Percentiles rank a stretch among this genome's conserved stretches.
phyloP scores from a whole-genome alignment of 2,888 invertebrate species.

The Napeogenes inachia region DNA sequence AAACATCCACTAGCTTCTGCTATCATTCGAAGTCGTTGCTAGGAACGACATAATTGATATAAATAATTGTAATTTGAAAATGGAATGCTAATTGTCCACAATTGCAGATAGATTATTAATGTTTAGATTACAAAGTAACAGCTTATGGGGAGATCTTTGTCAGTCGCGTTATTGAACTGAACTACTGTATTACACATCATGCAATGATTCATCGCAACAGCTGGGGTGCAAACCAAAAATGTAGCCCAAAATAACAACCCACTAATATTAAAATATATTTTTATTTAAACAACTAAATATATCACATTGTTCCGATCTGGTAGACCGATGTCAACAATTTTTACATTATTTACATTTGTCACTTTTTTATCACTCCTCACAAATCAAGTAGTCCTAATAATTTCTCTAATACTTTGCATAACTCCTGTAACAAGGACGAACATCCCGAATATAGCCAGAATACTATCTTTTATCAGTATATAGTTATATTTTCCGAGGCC shows the following conservation, averaged over 20 bases:
- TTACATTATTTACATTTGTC: slow-evolving; percentile 3
- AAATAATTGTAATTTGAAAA: too few species aligned
- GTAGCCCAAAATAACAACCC: not conserved
- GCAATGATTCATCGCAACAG: too few species aligned
- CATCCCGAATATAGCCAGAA: slow-evolving; percentile 78
- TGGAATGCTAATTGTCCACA: too few species aligned
- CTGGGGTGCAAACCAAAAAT: too few species aligned
- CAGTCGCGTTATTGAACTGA: too few species aligned
- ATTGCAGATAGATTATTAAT: too few species aligned
- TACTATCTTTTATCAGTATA: slow-evolving; percentile 81
- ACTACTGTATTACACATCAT: too few species aligned
- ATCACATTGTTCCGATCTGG: slow-evolving; percentile 1
- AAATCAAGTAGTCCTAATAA: slow-evolving; percentile 39
- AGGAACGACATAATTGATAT: too few species aligned
- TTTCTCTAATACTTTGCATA: slow-evolving; percentile 67
- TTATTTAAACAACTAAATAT: slow-evolving; percentile 1
- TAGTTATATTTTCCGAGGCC: slow-evolving; percentile 82
- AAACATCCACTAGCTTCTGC: too few species aligned
- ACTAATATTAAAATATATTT: not conserved
- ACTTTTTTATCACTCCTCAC: slow-evolving; percentile 14
- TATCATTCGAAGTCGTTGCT: too few species aligned
- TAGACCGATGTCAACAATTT: not conserved
- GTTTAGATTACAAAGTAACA: too few species aligned
- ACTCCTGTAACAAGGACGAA: slow-evolving; percentile 83
- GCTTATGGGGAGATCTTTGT: too few species aligned